Evolutionary conservation across 2,888 invertebrate species (phyloP).

Genomic region (Caenorhabditis sp.): DNA sequence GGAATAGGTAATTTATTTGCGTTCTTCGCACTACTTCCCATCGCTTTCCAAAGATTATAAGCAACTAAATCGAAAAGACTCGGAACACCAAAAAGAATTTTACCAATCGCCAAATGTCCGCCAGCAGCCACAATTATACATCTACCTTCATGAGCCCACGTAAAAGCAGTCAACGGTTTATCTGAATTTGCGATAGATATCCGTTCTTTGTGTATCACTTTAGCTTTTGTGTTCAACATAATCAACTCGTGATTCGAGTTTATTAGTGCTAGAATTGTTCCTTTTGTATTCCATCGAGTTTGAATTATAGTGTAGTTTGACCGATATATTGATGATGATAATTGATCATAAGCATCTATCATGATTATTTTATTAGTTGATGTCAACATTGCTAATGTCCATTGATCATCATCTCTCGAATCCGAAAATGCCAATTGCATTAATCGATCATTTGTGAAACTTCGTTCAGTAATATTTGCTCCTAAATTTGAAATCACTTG

Average conservation of each 20-base stretch:
- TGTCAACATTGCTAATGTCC: constrained; percentile 61
- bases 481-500: constrained; percentile 63
- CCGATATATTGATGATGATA: constrained; percentile 22
- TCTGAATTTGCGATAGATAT: constrained; percentile 11
- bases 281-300: constrained; percentile 63
- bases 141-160: constrained; percentile 98
- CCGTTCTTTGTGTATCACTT: constrained; percentile 44
- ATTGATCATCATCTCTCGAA: constrained; percentile 43
- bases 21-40: constrained; percentile 52
- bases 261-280: constrained; percentile 62
- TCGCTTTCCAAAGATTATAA: constrained; percentile 63
- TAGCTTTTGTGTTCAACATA: constrained; percentile 35
- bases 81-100: constrained; percentile 83
- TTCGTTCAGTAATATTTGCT: constrained; percentile 60
- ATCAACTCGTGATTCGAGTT: constrained; percentile 51
- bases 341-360: constrained; percentile 46
- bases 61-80: constrained; percentile 82
- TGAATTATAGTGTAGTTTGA: constrained; percentile 41
- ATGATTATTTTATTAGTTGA: constrained; percentile 39
- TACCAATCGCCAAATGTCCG: constrained; percentile 80
- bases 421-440: constrained; percentile 56
- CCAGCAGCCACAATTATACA: constrained; percentile 87
- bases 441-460: constrained; percentile 49
- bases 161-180: constrained; percentile 81
- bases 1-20: constrained; percentile 86